Evolutionary conservation across 2,888 invertebrate species (phyloP).

Genomic region (Endomychus coccineus): DNA sequence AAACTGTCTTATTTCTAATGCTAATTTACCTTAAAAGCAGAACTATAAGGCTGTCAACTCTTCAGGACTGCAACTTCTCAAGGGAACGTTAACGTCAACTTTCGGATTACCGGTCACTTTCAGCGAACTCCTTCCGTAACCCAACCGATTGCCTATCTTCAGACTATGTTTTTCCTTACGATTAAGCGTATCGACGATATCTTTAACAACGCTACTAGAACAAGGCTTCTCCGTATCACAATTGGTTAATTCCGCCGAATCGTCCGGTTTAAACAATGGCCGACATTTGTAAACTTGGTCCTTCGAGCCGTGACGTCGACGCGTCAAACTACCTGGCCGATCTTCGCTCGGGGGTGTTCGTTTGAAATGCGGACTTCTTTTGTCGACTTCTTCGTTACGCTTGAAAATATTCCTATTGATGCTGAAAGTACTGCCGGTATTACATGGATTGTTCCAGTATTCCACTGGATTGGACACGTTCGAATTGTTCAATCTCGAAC

Average conservation of each 20-base stretch:
- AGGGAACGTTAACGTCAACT: conserved; percentile 20
- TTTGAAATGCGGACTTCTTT: neutral
- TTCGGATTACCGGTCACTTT: conserved; percentile 35
- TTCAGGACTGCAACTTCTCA: conserved; percentile 23
- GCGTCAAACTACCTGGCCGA: neutral
- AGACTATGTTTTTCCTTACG: conserved; percentile 32
- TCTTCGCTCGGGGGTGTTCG: neutral
- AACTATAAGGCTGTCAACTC: conserved; percentile 25
- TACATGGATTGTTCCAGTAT: neutral
- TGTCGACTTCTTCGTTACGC: conserved; percentile 5
- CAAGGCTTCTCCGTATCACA: conserved; percentile 14
- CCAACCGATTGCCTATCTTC: conserved; percentile 30
- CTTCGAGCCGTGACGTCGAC: neutral
- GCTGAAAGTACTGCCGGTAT: conserved; percentile 8
- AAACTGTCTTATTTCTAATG: neutral
- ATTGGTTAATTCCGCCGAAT: neutral
- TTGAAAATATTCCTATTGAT: conserved; percentile 12
- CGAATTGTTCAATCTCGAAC: conserved; percentile 1
- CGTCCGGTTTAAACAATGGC: conserved; percentile 5
- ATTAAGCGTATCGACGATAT: conserved; percentile 41
- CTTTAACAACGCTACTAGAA: conserved; percentile 34
- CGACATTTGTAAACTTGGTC: conserved; percentile 1
- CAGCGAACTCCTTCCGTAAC: conserved; percentile 38
- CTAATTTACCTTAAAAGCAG: neutral
- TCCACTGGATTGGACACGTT: neutral